Evolutionary conservation across 2,888 invertebrate species (phyloP).

Genomic region (Ptycholaimellus sp.): DNA sequence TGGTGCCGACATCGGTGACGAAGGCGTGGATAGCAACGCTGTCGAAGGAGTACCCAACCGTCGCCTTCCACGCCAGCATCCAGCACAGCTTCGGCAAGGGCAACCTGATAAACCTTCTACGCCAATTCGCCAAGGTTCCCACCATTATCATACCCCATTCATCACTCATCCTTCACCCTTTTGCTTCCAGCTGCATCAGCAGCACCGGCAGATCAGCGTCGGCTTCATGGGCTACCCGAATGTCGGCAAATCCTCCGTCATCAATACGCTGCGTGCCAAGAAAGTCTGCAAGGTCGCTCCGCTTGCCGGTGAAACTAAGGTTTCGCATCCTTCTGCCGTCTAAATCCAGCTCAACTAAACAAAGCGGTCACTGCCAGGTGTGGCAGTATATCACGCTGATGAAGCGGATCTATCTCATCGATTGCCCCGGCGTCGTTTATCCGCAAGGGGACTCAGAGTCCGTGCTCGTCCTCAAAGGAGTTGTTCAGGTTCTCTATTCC

Average conservation of each 20-base stretch:
- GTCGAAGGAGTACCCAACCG: conserved; percentile 77
- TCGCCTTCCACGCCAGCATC: conserved; percentile 93
- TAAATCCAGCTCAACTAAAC: too few species aligned
- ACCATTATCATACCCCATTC: too few species aligned
- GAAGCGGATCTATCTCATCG: conserved; percentile 82
- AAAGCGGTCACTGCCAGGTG: conserved; percentile 33
- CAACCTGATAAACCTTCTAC: conserved; percentile 70
- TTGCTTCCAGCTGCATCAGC: too few species aligned
- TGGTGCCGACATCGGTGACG: conserved; percentile 92
- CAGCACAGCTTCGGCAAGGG: conserved; percentile 97
- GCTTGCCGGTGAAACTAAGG: conserved; percentile 57
- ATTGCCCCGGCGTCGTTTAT: conserved; percentile 95
- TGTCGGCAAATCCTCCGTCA: conserved; percentile 90
- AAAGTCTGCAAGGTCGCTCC: conserved; percentile 97
- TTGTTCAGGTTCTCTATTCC: conserved; percentile 39
- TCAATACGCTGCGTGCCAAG: conserved; percentile 76
- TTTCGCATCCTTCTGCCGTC: conserved; percentile 10
- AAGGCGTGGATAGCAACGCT: conserved; percentile 87
- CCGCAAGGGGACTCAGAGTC: conserved; percentile 60
- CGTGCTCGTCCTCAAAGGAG: conserved; percentile 83
- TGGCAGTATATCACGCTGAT: conserved; percentile 99
- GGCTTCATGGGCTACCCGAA: conserved; percentile 98
- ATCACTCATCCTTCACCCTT: too few species aligned
- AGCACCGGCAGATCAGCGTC: conserved; percentile 69
- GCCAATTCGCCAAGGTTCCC: conserved; percentile 60